Evolutionary conservation across 2,888 invertebrate species (phyloP).

Genomic region (Torymus aiolomorphi): DNA sequence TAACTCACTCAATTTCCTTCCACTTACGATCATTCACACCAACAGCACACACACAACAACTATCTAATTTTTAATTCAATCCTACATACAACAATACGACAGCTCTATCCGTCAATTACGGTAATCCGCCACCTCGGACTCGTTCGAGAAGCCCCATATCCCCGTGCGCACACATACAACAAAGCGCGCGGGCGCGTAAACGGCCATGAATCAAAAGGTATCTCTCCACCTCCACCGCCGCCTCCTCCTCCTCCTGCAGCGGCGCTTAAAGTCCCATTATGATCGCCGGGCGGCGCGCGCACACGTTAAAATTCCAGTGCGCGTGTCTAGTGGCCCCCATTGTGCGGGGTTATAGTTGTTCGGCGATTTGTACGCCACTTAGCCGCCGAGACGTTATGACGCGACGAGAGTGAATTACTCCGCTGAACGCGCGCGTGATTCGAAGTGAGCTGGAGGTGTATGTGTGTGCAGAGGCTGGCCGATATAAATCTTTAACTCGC

Average conservation of each 20-base stretch:
- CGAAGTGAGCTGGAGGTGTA: no score
- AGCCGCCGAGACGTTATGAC: no score
- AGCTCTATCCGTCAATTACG: slow-evolving; percentile 47
- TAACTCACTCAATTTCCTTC: no score
- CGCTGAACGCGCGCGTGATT: no score
- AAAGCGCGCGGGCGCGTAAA: slow-evolving; percentile 11
- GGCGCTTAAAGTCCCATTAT: slow-evolving; percentile 45
- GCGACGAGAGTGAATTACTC: no score
- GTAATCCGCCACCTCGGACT: slow-evolving; percentile 30
- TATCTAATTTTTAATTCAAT: no score
- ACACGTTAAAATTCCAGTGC: slow-evolving; percentile 39
- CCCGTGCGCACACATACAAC: no score
- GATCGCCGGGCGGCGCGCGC: slow-evolving; percentile 23
- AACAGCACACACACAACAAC: no score
- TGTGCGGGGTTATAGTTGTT: neutral
- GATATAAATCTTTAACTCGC: no score
- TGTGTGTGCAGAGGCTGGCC: no score
- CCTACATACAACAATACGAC: neutral
- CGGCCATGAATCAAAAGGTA: slow-evolving; percentile 46
- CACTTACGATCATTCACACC: no score
- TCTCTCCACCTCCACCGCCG: neutral
- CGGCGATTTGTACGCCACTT: no score
- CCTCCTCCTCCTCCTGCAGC: neutral
- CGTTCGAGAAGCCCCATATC: slow-evolving; percentile 10
- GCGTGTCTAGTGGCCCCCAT: neutral